A percentile compares a stretch with the other conserved stretches of the same genome.
phyloP scores from a whole-genome alignment of 2,113 vertebrate genomes.

The Vireo altiloquus region DNA sequence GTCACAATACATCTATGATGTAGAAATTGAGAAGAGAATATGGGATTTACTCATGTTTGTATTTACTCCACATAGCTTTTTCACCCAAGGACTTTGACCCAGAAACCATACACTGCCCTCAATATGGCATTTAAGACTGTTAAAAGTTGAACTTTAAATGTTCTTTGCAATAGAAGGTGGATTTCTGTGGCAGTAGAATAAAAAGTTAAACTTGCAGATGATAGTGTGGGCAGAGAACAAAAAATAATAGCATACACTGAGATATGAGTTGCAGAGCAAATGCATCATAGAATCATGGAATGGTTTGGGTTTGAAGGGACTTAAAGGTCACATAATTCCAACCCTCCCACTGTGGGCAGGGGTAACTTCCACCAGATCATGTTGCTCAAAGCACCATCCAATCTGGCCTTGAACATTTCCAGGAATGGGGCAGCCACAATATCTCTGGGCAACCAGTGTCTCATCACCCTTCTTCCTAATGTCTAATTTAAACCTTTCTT shows the following conservation, averaged over 20 bases:
- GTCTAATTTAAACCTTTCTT: neutral
- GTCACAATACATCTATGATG: neutral
- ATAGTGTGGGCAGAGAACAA: neutral
- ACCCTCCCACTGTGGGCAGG: neutral
- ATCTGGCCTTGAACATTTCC: neutral
- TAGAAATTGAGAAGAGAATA: neutral
- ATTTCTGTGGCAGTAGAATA: neutral
- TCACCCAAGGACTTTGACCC: neutral
- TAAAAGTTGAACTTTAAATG: neutral
- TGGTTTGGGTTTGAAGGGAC: neutral
- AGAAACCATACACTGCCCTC: neutral
- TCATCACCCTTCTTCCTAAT: neutral
- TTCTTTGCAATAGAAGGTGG: neutral
- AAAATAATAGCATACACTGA: neutral
- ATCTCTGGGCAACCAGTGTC: too few relatives aligned
- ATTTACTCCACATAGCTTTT: neutral
- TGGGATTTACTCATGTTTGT: neutral
- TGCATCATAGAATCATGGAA: neutral
- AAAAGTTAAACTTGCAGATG: neutral
- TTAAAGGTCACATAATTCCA: neutral
- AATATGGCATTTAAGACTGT: accelerated
- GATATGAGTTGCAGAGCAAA: neutral
- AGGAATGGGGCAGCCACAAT: neutral
- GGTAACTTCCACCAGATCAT: neutral
- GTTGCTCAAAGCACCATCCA: neutral